Evolutionary conservation across 2,888 invertebrate species (phyloP).

Genomic region (Kuschelorhynchus macadamiae): DNA sequence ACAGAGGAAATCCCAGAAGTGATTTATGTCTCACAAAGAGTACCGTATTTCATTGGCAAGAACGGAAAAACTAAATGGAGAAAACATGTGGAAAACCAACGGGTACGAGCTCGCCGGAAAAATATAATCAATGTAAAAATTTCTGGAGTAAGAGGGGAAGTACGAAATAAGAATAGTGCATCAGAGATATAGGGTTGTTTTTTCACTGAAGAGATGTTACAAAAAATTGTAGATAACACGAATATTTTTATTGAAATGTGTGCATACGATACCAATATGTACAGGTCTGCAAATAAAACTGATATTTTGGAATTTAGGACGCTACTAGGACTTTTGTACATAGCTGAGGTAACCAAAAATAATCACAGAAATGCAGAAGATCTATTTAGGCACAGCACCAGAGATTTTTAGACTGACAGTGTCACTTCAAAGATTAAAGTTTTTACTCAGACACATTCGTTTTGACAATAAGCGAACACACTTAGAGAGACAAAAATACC

Average conservation of each 20-base stretch:
- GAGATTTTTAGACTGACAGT: slow-evolving; percentile 58
- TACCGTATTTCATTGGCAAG: not conserved
- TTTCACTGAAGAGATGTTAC: slow-evolving; percentile 2
- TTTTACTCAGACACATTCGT: slow-evolving; percentile 51
- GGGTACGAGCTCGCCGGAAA: slow-evolving; percentile 7
- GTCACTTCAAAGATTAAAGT: slow-evolving; percentile 54
- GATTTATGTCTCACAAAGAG: no score
- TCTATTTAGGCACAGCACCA: slow-evolving; percentile 56
- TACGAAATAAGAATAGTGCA: not conserved
- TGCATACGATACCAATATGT: not conserved
- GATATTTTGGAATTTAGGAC: slow-evolving; percentile 22
- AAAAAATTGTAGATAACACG: slow-evolving; percentile 3
- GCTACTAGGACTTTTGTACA: slow-evolving; percentile 52
- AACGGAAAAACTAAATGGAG: slow-evolving; percentile 3
- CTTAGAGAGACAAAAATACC: slow-evolving; percentile 27
- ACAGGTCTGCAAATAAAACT: not conserved
- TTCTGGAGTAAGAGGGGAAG: slow-evolving; percentile 6
- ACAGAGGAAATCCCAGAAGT: no score
- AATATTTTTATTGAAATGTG: not conserved
- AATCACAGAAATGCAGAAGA: slow-evolving; percentile 53
- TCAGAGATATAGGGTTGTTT: not conserved
- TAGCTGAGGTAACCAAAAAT: slow-evolving; percentile 56
- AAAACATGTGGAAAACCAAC: slow-evolving; percentile 5
- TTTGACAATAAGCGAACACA: slow-evolving; percentile 52
- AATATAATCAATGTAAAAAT: slow-evolving; percentile 2